Percentiles rank a stretch among this genome's conserved stretches.
phyloP scores from a whole-genome alignment of 2,888 invertebrate species.

The Slavum lentiscoides region DNA sequence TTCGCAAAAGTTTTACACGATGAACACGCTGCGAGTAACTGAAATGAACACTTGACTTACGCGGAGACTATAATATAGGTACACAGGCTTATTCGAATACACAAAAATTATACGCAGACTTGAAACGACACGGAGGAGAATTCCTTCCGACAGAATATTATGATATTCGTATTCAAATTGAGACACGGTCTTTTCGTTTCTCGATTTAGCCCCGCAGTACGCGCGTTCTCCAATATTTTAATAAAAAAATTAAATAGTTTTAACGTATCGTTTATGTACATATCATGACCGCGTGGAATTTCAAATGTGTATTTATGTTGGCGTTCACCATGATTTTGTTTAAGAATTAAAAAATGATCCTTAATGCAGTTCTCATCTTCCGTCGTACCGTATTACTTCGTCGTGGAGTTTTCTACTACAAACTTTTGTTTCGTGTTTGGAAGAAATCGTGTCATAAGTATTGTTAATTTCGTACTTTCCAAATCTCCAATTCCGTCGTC shows the following conservation, averaged over 20 bases:
- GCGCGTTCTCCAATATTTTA: background rate
- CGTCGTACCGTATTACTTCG: no score
- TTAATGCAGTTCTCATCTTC: no score
- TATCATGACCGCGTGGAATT: background rate
- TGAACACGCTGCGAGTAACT: background rate
- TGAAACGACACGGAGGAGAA: background rate
- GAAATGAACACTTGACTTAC: slow-evolving; percentile 11
- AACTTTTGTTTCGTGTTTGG: no score
- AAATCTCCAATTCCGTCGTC: no score
- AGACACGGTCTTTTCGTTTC: background rate
- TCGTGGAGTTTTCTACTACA: no score
- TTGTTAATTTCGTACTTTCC: no score
- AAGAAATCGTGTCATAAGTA: no score
- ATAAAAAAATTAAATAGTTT: slow-evolving; percentile 18
- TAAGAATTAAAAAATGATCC: no score
- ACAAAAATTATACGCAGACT: background rate
- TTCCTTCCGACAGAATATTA: background rate
- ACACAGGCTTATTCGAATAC: background rate
- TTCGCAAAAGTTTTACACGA: background rate
- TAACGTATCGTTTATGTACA: background rate
- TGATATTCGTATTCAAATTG: slow-evolving; percentile 8
- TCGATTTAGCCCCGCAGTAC: background rate
- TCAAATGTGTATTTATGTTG: background rate
- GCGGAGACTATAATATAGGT: background rate
- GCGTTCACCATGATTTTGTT: no score